Evolutionary conservation across 2,888 invertebrate genomes (phyloP).

Genomic region (Vesta saturnalis): DNA sequence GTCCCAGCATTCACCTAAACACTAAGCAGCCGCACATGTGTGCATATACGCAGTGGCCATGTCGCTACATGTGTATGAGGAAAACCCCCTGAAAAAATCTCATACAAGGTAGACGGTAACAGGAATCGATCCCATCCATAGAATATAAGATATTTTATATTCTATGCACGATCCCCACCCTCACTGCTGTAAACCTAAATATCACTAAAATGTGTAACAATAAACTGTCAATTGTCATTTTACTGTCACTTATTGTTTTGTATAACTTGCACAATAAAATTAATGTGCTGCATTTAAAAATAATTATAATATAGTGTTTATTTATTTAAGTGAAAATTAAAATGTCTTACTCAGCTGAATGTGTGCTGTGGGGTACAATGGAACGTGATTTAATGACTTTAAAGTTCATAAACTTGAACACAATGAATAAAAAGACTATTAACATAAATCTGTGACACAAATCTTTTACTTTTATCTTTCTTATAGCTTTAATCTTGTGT

Average conservation of each 20-base stretch:
- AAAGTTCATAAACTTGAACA: slow-evolving; percentile 25
- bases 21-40: too few species aligned
- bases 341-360: slow-evolving; percentile 21
- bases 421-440: slow-evolving; percentile 32
- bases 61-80: too few species aligned
- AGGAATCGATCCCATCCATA: too few species aligned
- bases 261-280: not conserved
- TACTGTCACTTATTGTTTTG: too few species aligned
- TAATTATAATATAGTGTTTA: slow-evolving; percentile 11
- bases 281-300: not conserved
- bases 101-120: too few species aligned
- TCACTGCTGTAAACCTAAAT: too few species aligned
- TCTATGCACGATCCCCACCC: too few species aligned
- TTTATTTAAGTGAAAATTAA: slow-evolving; percentile 17
- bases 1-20: too few species aligned
- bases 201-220: not conserved
- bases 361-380: slow-evolving; percentile 2
- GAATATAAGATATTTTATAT: too few species aligned
- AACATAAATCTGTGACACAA: slow-evolving; percentile 28
- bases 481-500: slow-evolving; percentile 26
- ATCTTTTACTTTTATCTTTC: slow-evolving; percentile 15
- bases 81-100: too few species aligned
- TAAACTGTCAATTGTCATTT: not conserved
- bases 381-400: slow-evolving; percentile 8
- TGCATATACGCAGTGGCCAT: too few species aligned